phyloP scores from a whole-genome alignment of 2,113 vertebrate genomes.

The Phylloscopus trochilus region DNA sequence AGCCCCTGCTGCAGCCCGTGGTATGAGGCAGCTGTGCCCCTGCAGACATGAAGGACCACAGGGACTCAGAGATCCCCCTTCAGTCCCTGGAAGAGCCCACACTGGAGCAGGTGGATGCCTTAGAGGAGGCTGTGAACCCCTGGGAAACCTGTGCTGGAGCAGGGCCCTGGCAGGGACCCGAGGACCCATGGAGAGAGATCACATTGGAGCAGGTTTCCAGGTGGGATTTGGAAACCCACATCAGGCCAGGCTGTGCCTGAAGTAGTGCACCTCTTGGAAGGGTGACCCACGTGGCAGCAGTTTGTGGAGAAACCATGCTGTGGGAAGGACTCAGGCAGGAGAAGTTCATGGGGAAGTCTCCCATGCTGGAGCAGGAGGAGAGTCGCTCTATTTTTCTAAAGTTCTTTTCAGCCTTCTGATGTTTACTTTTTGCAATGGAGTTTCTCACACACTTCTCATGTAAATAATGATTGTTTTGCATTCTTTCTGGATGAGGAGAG shows the following conservation, averaged over 20 bases:
- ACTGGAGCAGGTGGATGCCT: neutral
- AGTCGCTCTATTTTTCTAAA: too few species aligned
- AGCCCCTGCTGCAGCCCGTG: neutral
- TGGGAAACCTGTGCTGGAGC: neutral
- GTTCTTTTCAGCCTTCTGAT: too few species aligned
- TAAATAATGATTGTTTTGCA: too few species aligned
- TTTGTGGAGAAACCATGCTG: neutral
- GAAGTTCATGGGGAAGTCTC: neutral
- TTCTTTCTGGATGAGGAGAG: too few species aligned
- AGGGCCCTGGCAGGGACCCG: neutral
- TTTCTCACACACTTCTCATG: too few species aligned
- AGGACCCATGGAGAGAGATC: neutral
- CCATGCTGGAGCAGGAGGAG: accelerated
- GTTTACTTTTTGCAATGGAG: too few species aligned
- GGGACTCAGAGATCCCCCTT: neutral
- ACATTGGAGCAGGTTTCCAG: too few species aligned
- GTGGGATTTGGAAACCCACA: neutral
- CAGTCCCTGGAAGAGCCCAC: neutral
- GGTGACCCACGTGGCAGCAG: neutral
- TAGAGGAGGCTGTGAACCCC: neutral
- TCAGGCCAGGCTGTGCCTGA: neutral
- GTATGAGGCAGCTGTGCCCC: neutral
- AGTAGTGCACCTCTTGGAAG: too few species aligned
- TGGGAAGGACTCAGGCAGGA: accelerated
- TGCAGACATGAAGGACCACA: too few species aligned